phyloP scores from a whole-genome alignment of 2,113 vertebrate species.

The Micronycteris hirsuta region DNA sequence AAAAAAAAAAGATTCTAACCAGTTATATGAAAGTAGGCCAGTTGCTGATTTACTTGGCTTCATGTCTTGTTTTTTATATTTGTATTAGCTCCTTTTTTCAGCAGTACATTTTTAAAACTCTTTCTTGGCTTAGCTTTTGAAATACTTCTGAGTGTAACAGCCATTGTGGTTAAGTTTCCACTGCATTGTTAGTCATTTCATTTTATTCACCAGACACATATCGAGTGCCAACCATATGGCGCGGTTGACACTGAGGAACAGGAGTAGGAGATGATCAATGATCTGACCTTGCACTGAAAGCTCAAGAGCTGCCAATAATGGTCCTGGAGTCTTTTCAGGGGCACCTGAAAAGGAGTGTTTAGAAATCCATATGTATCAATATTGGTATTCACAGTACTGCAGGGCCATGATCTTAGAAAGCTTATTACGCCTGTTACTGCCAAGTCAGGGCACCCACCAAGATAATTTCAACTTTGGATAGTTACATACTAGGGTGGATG shows the following conservation, averaged over 20 bases:
- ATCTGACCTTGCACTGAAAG: neutral
- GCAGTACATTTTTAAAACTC: constrained; percentile 6
- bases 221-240: neutral
- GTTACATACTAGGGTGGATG: neutral
- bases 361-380: neutral
- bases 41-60: neutral
- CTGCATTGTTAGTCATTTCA: neutral
- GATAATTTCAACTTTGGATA: neutral
- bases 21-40: neutral
- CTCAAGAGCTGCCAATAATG: neutral
- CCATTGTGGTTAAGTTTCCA: constrained; percentile 31
- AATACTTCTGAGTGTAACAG: neutral
- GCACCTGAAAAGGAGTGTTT: neutral
- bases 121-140: constrained; percentile 11
- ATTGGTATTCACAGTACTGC: neutral
- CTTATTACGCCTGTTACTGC: neutral
- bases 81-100: neutral
- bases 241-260: neutral
- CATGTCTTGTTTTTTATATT: neutral
- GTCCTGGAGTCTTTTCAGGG: neutral
- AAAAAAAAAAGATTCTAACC: neutral
- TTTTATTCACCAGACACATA: neutral
- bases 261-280: neutral
- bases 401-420: neutral
- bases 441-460: neutral